These are phyloP conservation scores for Philaethria dido DNA, from an alignment of 2,888 invertebrate species.

Conservation along the genomic window DNA sequence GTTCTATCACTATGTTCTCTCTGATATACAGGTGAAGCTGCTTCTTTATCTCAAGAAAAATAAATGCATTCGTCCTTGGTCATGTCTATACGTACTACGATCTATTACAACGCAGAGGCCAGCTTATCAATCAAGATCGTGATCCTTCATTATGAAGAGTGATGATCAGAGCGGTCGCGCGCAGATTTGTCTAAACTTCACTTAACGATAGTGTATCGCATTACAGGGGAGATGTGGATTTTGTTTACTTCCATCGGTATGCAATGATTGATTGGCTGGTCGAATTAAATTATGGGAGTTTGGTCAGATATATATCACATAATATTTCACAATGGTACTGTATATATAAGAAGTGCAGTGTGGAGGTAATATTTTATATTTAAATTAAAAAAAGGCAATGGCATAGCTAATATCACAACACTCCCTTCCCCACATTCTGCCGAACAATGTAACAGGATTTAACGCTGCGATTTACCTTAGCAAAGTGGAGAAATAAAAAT, in stretches of 20 bases:
- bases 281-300: conserved; percentile 2
- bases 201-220: conserved; percentile 56
- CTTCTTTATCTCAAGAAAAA: not conserved
- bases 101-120: conserved; percentile 61
- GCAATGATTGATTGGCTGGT: conserved; percentile 14
- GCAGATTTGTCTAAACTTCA: conserved; percentile 79
- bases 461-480: no score
- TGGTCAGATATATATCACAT: not conserved
- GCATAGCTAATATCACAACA: no score
- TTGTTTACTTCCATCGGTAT: conserved; percentile 37
- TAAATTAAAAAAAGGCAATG: no score
- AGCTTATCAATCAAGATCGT: conserved; percentile 81
- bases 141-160: conserved; percentile 82
- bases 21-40: no score
- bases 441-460: no score
- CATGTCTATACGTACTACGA: conserved; percentile 46
- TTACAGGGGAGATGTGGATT: conserved; percentile 42
- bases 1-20: no score
- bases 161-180: conserved; percentile 63
- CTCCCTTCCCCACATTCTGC: no score
- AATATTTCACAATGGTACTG: not conserved
- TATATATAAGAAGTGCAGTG: not conserved
- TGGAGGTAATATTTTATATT: no score
- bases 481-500: no score
- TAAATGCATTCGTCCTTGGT: not conserved